Evolutionary conservation across 2,113 vertebrate genomes (phyloP), one percentile per base, ranked within the genome.

Genomic region (Orcinus orca): DNA sequence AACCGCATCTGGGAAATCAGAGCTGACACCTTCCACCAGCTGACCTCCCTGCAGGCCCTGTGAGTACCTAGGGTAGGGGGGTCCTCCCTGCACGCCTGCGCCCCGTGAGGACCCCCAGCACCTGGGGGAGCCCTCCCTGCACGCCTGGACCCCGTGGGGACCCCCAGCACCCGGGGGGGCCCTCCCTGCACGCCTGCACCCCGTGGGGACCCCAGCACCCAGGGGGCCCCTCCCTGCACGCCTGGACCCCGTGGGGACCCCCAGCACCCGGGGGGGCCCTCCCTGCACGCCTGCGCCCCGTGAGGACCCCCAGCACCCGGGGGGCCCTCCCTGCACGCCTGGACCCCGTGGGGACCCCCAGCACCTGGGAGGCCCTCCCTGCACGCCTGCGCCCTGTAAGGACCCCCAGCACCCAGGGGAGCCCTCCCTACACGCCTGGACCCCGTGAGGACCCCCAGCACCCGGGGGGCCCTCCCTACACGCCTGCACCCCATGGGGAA

Each of bases 11-110:
- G 97, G 14, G 99, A 99, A 98, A 99, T 99, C 13, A 96, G 99
- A 98, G 99, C 98, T 23, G 99, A 99, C 96, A 99, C 99, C 90
- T 99, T 99, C 85, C 97, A 99, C 97, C 99, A 99, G 98, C 99
- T 99, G 77, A 31, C 96, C 95, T 99, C 99, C 82, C 98, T 99
- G 33, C 99, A 99, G 92, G 98, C 99, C 87, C 98, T 99, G 99
- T 99, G 98, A 99, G 99, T 99, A 83, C 82, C 62, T 7, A 5
- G 62, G 62, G 62, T 5, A 4, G 62, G 26, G 58, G 12, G 38
- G 0, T 1, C 13, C 7, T 55, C 53, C 53, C 53, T 55, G 5
- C 68, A 25, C 7, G 13, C 38, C 70, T 2, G 11, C 3, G 0
- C 70, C 25, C 71, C 14, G 13, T 36, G 18, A 6, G 53, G 3